Base-by-base conservation (phyloP, 2,797 vertebrate species). In the Hephaestus fuliginosus region DNA sequence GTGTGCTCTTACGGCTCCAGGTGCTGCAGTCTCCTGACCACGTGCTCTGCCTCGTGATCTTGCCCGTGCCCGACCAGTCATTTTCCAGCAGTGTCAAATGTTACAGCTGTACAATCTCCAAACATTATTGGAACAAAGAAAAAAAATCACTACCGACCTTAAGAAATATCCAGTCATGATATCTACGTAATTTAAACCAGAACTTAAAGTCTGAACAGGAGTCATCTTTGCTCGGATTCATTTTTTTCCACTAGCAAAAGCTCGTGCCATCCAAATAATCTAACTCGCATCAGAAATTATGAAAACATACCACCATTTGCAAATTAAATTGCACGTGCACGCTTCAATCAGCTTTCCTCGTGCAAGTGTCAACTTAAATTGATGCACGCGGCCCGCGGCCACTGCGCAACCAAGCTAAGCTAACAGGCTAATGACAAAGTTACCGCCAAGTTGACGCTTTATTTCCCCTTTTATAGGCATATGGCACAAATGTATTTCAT, bases 1-100 rank as follows among this genome's bases (percentile, higher is more conserved):
- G 30, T 33, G 30, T 33, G 30, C 30, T 3, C 30, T 53, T 18
- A 94, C 81, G 33, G 88, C 78, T 56, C 96, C 97, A 15, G 95
- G 95, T 1, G 85, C 17, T 0, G 77, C 63, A 0, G 86, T 61
- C 55, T 95, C 95, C 22, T 95, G 96, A 0, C 94, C 95, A 0
- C 96, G 96, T 8, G 95, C 96, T 75, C 96, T 88, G 57, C 96
- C 97, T 65, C 98, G 86, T 0, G 97, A 95, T 91, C 97, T 91
- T 0, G 97, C 96, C 85, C 98, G 93, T 39, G 97, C 97, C 61
- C 97, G 93, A 22, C 97, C 97, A 0, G 95, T 95, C 97, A 99
- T 98, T 36, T 74, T 87, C 1, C 0, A 0, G 1, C 4, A 1
- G 3, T 39, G 5, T 51, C 17, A 22, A 55, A 9, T 7, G 0